Evolutionary conservation across 1,140 invertebrate genomes (phyloP), one percentile per base, ranked within the genome.

Genomic region (Matsumurasca onukii): DNA sequence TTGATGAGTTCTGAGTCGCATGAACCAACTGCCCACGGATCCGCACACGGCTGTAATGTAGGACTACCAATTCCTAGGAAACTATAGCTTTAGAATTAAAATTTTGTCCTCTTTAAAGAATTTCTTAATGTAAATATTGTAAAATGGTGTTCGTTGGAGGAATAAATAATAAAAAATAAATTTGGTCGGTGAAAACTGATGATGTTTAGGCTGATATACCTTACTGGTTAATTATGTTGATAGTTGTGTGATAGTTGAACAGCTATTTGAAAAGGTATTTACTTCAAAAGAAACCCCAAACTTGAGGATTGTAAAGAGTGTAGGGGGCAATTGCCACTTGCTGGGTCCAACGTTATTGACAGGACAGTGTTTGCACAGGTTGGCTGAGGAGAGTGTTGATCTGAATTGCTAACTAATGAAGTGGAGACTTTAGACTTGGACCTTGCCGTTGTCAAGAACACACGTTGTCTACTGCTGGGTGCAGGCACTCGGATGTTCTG

Each of bases 381-480:
- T 98, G 75, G 91, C 93, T 5, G 92, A 94, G 75, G 87, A 88
- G 73, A 89, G 94, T 22, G 90, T 98, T 1, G 91, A 97, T 80
- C 83, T 99, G 3, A 99, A 99, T 84, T 82, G 99, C 51, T 97
- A 96, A 79, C 80, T 99, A 63, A 99, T 99, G 95, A 94, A 97
- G 79, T 99, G 98, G 98, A 84, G 97, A 25, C 80, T 99, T 97
- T 97, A 1, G 86, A 96, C 67, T 81, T 99, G 31, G 83, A 99
- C 80, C 82, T 99, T 63, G 88, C 95, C 1, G 81, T 85, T 67
- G 89, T 99, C 52, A 85, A 89, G 72, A 77, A 83, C 25, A 87
- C 91, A 0, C 91, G 89, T 78, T 98, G 94, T 79, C 82, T 99
- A 59, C 79, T 99, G 5, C 81, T 99, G n/a, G 98, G 98, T 3